Evolutionary conservation across 2,113 vertebrate genomes (phyloP).

Genomic region (Suricata suricatta): DNA sequence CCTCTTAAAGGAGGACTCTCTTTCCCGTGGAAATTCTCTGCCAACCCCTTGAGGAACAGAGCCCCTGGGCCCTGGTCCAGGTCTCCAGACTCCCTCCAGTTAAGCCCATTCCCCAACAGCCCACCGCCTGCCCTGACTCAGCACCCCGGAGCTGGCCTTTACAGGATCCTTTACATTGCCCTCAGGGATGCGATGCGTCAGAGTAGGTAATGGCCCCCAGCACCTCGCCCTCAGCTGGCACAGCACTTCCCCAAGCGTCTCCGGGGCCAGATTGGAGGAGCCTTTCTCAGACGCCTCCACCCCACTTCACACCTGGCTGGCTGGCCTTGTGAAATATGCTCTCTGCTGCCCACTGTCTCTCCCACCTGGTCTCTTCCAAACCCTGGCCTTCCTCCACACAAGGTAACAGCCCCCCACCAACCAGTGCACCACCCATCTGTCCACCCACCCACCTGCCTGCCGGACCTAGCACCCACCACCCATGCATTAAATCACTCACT

Average conservation of each 20-base stretch:
- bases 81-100: background rate
- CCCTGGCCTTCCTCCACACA: background rate
- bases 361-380: background rate
- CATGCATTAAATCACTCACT: background rate
- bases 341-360: background rate
- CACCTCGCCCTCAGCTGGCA: background rate
- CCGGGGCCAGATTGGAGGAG: background rate
- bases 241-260: background rate
- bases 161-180: background rate
- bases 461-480: background rate
- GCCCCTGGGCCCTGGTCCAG: background rate
- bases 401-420: background rate
- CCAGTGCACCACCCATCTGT: background rate
- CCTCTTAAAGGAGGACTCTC: background rate
- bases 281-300: background rate
- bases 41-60: background rate
- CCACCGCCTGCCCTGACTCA: background rate
- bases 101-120: background rate
- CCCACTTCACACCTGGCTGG: background rate
- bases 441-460: background rate
- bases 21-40: background rate
- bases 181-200: background rate
- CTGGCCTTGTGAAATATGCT: background rate
- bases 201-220: constrained; percentile 12
- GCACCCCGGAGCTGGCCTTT: background rate